Evolutionary conservation across 1,140 invertebrate genomes (phyloP), one percentile per base, ranked within the genome.

Genomic region (Mactra quadrangularis): DNA sequence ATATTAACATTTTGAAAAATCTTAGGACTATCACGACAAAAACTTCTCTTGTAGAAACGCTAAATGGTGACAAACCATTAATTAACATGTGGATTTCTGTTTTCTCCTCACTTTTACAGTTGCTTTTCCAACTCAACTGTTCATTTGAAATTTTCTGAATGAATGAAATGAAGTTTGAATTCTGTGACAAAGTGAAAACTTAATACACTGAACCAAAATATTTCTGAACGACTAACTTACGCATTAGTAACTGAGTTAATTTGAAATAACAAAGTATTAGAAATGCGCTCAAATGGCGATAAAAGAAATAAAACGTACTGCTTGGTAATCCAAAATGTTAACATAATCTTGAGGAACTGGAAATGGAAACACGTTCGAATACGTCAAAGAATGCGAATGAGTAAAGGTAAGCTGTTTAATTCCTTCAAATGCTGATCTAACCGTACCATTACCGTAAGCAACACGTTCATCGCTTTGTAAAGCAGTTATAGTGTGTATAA

Each of bases 291-390:
- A n/a, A n/a, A n/a, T n/a, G n/a, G n/a, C n/a, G n/a, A n/a, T n/a
- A n/a, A n/a, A n/a, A n/a, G n/a, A n/a, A n/a, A n/a, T n/a, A n/a
- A n/a, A n/a, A n/a, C n/a, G n/a, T n/a, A 77, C 74, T 0, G 60
- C 41, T 52, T 50, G 62, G 41, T 77, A 77, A 31, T 77, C 74
- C n/a, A 77, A n/a, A 13, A 77, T 77, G 29, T 77, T 25, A 9
- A 29, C 50, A 11, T 25, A 27, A 38, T 77, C 55, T 4, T 64
- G 4, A 27, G 11, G 22, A 9, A 77, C 17, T 6, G 55, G 74
- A 29, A 64, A 33, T 33, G 74, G 74, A 19, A 35, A 77, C 9
- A 64, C 7, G 3, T 55, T 45, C 57, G 60, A 33, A 13, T 17
- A 45, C 6, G 6, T 64, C 2, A 4, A 17, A 3, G 53, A 52